phyloP scores from a whole-genome alignment of 2,113 vertebrate genomes.

The Cinclus mexicanus region DNA sequence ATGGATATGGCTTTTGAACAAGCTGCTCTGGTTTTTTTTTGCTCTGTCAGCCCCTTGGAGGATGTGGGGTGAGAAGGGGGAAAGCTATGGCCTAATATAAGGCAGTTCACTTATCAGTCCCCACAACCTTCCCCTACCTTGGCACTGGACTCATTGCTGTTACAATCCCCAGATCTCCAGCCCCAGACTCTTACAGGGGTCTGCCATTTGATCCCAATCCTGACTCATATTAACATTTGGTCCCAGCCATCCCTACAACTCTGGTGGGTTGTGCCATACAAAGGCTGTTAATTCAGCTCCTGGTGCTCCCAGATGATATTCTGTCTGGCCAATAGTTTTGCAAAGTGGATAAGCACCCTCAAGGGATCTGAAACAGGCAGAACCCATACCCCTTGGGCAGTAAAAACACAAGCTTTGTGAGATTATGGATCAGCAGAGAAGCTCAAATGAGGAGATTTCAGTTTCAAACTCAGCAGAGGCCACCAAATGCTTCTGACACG shows the following conservation, averaged over 20 bases:
- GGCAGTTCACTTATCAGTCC: not conserved
- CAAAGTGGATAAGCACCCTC: not conserved
- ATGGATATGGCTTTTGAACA: conserved; percentile 23
- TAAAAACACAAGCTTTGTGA: not conserved
- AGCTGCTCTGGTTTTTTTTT: not conserved
- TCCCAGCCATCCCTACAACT: not conserved
- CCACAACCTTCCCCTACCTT: not conserved
- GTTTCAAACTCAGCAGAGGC: not conserved
- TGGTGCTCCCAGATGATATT: not conserved
- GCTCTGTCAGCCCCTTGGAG: not conserved
- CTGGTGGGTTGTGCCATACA: not conserved
- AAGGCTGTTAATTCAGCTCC: not conserved
- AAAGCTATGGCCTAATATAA: not conserved
- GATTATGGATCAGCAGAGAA: not conserved
- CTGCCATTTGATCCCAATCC: not conserved
- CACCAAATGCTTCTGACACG: not conserved
- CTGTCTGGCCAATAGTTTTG: not conserved
- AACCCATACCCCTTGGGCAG: not conserved
- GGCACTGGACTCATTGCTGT: not conserved
- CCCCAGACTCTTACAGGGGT: not conserved
- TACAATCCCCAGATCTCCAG: not conserved
- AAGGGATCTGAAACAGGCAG: not conserved
- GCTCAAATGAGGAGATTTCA: not conserved
- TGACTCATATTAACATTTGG: not conserved
- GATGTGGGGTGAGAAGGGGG: not conserved